Percentiles rank a stretch among this genome's conserved stretches.
phyloP scores from a whole-genome alignment of 2,113 vertebrate genomes.

The Macroglossus sobrinus region DNA sequence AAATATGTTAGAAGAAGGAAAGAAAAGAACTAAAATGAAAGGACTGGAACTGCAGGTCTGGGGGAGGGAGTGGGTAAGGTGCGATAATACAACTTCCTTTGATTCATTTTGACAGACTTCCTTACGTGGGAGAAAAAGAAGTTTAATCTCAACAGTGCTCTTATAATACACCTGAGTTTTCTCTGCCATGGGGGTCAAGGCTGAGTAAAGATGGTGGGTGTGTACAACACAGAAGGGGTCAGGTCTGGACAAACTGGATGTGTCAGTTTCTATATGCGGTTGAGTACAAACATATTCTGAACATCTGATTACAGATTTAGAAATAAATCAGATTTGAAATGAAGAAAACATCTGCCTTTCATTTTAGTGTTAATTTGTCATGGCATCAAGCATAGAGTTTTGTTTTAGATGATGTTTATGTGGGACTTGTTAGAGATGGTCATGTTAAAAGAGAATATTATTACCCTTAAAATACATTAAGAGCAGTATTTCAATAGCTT shows the following conservation, averaged over 20 bases:
- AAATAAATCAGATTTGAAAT: background rate
- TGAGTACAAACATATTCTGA: background rate
- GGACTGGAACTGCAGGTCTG: background rate
- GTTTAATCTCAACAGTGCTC: background rate
- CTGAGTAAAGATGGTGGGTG: background rate
- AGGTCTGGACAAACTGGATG: background rate
- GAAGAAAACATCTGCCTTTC: background rate
- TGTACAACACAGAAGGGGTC: background rate
- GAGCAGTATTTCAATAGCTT: background rate
- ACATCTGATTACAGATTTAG: background rate
- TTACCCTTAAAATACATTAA: background rate
- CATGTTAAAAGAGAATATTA: background rate
- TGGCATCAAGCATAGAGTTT: background rate
- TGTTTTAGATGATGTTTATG: background rate
- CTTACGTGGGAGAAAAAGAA: background rate
- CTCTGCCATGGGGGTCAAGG: background rate
- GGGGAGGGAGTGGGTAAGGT: accelerated
- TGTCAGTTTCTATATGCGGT: background rate
- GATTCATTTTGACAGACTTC: background rate
- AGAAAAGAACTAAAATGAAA: background rate
- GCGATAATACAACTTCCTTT: background rate
- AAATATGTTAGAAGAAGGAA: background rate
- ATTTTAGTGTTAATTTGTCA: background rate
- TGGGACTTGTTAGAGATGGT: background rate
- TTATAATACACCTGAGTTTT: background rate